Evolutionary conservation across 2,113 vertebrate genomes (phyloP), one percentile per base, ranked within the genome.

Genomic region (Circaetus cinerascens): DNA sequence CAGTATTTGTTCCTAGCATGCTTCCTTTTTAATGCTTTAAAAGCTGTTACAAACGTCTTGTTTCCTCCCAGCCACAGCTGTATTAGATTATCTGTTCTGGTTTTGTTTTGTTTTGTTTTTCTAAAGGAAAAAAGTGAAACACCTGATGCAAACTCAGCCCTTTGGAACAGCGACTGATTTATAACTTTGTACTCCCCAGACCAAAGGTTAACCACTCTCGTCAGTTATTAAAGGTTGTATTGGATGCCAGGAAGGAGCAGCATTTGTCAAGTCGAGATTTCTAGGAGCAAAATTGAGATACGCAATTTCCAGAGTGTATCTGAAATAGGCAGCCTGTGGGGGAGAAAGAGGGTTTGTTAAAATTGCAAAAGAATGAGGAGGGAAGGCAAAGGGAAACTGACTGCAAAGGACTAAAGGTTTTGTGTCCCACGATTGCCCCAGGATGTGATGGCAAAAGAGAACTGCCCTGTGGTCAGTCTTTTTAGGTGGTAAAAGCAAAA

Each of bases 1-100:
- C 51, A 79, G 69, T 94, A 87, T 96, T 97, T 96, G 93, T 89
- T 97, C 94, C 73, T 96, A 62, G 86, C 46, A 5, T 93, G 77
- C 57, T 96, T 90, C 66, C 69, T 85, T 97, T 95, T 89, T 96
- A 96, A 95, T 95, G 83, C 80, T 95, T 93, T 97, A 96, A 95
- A 92, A 95, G 68, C 80, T 91, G 69, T 93, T 97, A 95, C 73
- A 95, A 91, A 89, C 78, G 45, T 87, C 91, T 92, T 95, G 91
- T 91, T 97, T 96, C 95, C 88, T 97, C 36, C 66, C 66, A 96
- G 91, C 40, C 77, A 93, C 59, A 85, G 40, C 66, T 93, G 30
- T 91, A 76, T 95, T 95, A 89, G 72, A 84, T 95, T 84, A 96
- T 94, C 75, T 92, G 64, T 67, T 95, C 67, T 83, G 66, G 21